A percentile compares a stretch with the other conserved stretches of the same genome.
phyloP scores from a whole-genome alignment of 2,888 invertebrate species.

The Aradus depressus region DNA sequence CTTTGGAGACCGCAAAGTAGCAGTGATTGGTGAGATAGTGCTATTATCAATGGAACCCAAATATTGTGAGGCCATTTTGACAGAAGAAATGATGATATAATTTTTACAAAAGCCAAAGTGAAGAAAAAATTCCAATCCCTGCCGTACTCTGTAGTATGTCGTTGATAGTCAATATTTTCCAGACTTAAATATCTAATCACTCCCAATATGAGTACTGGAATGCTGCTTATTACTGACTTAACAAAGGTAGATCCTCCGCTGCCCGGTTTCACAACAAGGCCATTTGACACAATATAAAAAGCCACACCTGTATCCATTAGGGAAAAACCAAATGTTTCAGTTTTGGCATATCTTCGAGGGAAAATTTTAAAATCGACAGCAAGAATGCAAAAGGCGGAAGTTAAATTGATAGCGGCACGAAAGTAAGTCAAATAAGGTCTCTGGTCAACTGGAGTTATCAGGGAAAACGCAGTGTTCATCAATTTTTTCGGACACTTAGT shows the following conservation, averaged over 20 bases:
- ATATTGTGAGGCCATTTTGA: conserved; percentile 44
- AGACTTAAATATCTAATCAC: conserved; percentile 48
- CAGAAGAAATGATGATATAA: conserved; percentile 53
- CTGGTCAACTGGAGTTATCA: conserved; percentile 5
- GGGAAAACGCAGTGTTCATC: conserved; percentile 4
- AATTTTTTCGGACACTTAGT: conserved; percentile 8
- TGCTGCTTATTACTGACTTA: conserved; percentile 35
- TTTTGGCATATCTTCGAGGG: conserved; percentile 77
- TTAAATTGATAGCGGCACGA: conserved; percentile 57
- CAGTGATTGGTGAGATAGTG: conserved; percentile 53
- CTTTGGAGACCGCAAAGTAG: conserved; percentile 51
- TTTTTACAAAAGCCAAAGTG: conserved; percentile 73
- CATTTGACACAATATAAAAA: conserved; percentile 70
- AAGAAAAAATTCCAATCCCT: conserved; percentile 98
- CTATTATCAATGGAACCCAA: conserved; percentile 44
- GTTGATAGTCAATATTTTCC: conserved; percentile 63
- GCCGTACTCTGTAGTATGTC: conserved; percentile 88
- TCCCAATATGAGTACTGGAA: conserved; percentile 50
- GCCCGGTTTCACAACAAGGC: conserved; percentile 48
- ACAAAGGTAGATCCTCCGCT: conserved; percentile 31
- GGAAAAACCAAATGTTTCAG: conserved; percentile 71
- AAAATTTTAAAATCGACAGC: conserved; percentile 89
- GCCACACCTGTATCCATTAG: conserved; percentile 96
- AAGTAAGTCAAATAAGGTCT: conserved; percentile 47
- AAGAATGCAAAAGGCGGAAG: conserved; percentile 71